Percentiles rank a stretch among this genome's conserved stretches.
phyloP scores from a whole-genome alignment of 2,113 vertebrate genomes.

The Romanogobio albipinnatus region DNA sequence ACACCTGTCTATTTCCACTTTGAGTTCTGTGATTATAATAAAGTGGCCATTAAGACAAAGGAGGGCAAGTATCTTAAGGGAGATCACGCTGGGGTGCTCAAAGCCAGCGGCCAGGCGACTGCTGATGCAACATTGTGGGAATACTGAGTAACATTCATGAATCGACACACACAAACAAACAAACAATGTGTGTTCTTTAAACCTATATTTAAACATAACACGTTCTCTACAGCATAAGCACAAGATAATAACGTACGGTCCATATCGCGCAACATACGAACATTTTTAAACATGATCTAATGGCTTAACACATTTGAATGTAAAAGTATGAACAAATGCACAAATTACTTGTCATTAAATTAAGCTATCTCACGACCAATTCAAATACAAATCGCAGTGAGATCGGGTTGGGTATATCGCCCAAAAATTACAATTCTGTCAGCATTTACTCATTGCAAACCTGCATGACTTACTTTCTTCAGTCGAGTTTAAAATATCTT shows the following conservation, averaged over 20 bases:
- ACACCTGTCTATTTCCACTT: conserved; percentile 89
- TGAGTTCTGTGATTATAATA: conserved; percentile 94
- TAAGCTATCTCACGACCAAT: background rate
- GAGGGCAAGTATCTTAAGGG: conserved; percentile 94
- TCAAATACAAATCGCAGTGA: too few relatives aligned
- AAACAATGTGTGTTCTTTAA: conserved; percentile 10
- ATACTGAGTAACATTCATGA: conserved; percentile 76
- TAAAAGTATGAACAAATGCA: conserved; percentile 5
- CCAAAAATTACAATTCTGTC: background rate
- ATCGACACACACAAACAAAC: conserved; percentile 22
- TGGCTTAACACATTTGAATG: conserved; percentile 12
- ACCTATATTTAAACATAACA: background rate
- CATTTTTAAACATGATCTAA: background rate
- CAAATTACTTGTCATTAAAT: background rate
- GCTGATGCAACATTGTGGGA: conserved; percentile 93
- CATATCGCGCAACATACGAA: background rate
- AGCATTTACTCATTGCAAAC: background rate
- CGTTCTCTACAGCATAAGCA: conserved; percentile 21
- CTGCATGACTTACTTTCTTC: too few relatives aligned
- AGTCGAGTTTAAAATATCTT: background rate
- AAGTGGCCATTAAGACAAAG: conserved; percentile 86
- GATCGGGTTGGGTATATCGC: background rate
- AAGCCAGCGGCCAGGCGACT: conserved; percentile 83
- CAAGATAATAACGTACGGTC: conserved; percentile 44
- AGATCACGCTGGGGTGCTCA: conserved; percentile 92